Evolutionary conservation across 1,140 invertebrate genomes (phyloP).

Genomic region (Procambarus clarkii): DNA sequence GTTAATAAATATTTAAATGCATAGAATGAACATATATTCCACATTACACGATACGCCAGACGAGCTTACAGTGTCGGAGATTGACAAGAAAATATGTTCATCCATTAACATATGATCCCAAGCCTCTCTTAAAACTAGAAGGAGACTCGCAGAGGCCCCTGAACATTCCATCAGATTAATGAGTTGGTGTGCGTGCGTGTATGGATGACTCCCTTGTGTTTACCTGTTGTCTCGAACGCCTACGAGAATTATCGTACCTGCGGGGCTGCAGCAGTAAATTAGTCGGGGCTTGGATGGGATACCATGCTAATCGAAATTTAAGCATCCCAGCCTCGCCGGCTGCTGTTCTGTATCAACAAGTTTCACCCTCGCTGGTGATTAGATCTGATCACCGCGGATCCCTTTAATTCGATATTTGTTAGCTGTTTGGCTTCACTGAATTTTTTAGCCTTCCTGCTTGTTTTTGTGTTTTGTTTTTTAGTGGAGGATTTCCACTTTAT

Average conservation of each 20-base stretch:
- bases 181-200: conserved; percentile 51
- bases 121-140: conserved; percentile 53
- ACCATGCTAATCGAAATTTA: conserved; percentile 57
- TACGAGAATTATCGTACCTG: conserved; percentile 50
- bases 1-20: too few relatives aligned
- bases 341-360: conserved; percentile 42
- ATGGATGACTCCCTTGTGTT: conserved; percentile 51
- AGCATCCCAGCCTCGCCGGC: conserved; percentile 33
- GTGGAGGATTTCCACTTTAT: not conserved
- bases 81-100: conserved; percentile 33
- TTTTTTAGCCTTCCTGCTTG: not conserved
- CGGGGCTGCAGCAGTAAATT: conserved; percentile 52
- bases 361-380: conserved; percentile 10
- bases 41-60: too few relatives aligned
- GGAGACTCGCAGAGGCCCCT: conserved; percentile 45
- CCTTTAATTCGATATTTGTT: not conserved
- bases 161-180: conserved; percentile 68
- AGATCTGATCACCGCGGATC: conserved; percentile 6
- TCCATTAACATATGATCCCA: conserved; percentile 63
- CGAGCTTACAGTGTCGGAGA: not conserved
- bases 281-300: conserved; percentile 42
- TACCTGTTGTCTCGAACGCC: conserved; percentile 52
- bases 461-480: too few relatives aligned
- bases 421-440: not conserved
- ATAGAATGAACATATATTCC: too few relatives aligned